Base-by-base conservation (phyloP, 1,140 invertebrate genomes). In the Sycobia sp. region DNA sequence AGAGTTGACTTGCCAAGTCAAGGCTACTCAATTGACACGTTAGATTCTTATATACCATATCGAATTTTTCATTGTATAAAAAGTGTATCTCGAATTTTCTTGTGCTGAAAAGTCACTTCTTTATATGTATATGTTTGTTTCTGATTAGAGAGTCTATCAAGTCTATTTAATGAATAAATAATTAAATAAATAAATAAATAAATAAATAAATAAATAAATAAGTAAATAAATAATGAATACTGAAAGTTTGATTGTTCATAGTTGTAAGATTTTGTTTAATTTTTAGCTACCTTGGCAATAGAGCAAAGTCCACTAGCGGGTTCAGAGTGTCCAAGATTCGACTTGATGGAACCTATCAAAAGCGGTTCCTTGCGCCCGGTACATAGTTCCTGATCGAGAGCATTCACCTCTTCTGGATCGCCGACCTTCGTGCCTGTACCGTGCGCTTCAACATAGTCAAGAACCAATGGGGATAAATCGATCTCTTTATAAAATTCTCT, bases 241-340 rank as follows among this genome's bases (percentile, higher is more conserved):
- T 3, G 4, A 5, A 10, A 36, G 34, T 14, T 36, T 39, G 14
- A 2, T 16, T 4, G 16, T 18, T 20, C 20, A 1, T 3, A 41
- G n/a, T n/a, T n/a, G n/a, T n/a, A n/a, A n/a, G n/a, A n/a, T n/a
- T n/a, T n/a, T n/a, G n/a, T n/a, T n/a, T n/a, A 1, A n/a, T n/a
- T 16, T 27, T 1, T 13, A n/a, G 51, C 76, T 68, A 94, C 90
- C 83, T 97, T 97, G 4, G 90, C 87, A 36, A 97, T 70, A 1
- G 92, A 91, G 75, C 91, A 93, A 0, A 93, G 78, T 62, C 95
- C 95, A 34, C 94, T 95, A 2, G 91, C 90, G 8, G 94, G 90
- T 79, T 98, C 96, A 0, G 91, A 86, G 76, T 98, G 96, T 0
- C 96, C 96, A 72, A 97, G 85, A 78, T 97, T 97, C 0, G 94